A percentile compares a stretch with the other conserved stretches of the same genome.
These are phyloP conservation scores for Frankliniella intonsa DNA, from an alignment of 2,888 invertebrate species.

Conservation along the genomic window DNA sequence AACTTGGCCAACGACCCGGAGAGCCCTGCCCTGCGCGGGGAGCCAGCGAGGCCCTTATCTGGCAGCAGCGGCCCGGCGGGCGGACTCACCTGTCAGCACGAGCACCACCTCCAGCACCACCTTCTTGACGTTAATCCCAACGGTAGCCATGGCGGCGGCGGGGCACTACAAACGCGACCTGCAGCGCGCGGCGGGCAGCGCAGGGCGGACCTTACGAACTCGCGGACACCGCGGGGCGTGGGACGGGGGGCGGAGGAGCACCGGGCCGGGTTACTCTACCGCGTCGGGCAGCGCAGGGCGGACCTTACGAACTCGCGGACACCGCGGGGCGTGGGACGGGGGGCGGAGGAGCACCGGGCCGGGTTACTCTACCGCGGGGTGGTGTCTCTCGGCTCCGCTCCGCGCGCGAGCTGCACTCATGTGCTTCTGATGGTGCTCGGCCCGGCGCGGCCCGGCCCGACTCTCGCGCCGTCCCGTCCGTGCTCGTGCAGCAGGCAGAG, in stretches of 20 bases:
- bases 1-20: background rate
- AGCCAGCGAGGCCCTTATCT: background rate
- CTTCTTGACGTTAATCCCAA: constrained; percentile 20
- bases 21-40: background rate
- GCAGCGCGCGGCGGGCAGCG: background rate
- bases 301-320: no score
- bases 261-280: background rate
- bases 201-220: no score
- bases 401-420: background rate
- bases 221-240: background rate
- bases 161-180: background rate
- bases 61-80: background rate
- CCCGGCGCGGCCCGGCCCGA: background rate
- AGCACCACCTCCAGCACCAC: background rate
- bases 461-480: background rate
- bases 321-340: background rate
- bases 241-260: background rate
- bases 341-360: background rate
- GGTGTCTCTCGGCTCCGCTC: no score
- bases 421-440: background rate
- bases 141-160: background rate
- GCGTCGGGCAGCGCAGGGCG: background rate
- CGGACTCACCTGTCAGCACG: background rate
- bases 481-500: background rate
- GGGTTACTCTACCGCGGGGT: background rate